A percentile compares a stretch with the other conserved stretches of the same genome.
These are phyloP conservation scores for Ophion costatus DNA, from an alignment of 2,888 invertebrate species.

Conservation along the genomic window DNA sequence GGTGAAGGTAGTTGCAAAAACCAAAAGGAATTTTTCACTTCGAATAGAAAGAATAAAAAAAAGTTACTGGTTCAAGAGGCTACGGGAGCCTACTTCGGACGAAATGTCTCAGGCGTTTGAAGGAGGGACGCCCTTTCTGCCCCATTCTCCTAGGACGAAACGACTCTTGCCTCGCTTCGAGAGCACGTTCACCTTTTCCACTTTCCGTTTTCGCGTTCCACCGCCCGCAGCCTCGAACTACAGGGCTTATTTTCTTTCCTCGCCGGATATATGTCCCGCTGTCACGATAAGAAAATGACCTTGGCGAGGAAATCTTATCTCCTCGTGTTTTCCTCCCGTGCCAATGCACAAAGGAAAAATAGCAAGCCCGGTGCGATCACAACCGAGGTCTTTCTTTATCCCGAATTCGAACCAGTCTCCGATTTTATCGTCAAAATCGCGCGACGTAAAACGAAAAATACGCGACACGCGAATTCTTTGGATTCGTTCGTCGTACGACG, in stretches of 20 bases:
- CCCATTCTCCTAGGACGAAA: slow-evolving; percentile 56
- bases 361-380: neutral
- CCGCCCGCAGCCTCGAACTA: slow-evolving; percentile 13
- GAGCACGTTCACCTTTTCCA: slow-evolving; percentile 71
- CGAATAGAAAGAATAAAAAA: neutral
- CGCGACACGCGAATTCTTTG: too few species aligned
- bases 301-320: slow-evolving; percentile 35
- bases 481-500: neutral
- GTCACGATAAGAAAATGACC: slow-evolving; percentile 68
- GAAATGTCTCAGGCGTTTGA: slow-evolving; percentile 17
- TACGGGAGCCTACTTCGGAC: neutral
- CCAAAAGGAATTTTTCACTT: neutral
- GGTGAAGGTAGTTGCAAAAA: neutral
- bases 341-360: neutral
- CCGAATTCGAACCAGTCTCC: neutral
- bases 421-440: neutral
- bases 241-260: slow-evolving; percentile 28
- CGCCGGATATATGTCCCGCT: slow-evolving; percentile 50
- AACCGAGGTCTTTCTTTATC: neutral
- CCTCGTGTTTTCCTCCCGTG: slow-evolving; percentile 7
- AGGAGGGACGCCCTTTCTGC: slow-evolving; percentile 24
- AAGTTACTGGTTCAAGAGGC: neutral
- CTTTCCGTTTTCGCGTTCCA: slow-evolving; percentile 68
- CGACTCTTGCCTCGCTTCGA: slow-evolving; percentile 57
- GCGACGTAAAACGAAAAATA: neutral